Evolutionary conservation across 2,888 invertebrate species (phyloP), one percentile per base, ranked within the genome.

Genomic region (Melanostoma mellinum): DNA sequence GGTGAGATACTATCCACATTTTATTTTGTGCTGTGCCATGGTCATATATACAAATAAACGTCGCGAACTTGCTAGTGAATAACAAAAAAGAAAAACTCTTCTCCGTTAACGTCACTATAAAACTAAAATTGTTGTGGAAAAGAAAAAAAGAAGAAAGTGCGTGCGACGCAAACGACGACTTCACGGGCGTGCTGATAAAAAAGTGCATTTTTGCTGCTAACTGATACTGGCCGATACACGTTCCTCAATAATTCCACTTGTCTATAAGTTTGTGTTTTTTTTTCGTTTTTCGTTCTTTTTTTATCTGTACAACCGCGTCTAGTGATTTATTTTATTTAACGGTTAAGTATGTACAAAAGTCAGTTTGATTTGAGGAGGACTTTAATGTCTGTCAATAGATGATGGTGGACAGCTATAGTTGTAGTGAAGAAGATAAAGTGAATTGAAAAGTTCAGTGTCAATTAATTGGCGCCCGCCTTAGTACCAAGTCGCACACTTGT

Each of bases 201-300:
- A 82, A 82, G 82, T 82, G 81, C 82, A 82, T 61, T 77, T 20
- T 48, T 46, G 30, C 48, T 75, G 52, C 38, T 48, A 33, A 46
- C 44, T 55, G 46, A 68, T 63, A 71, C 58, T 61, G 74, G 9
- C 53, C 55, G 61, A 74, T 50, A 71, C 71, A 50, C 32, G 38
- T 48, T 48, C 35, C 30, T 36, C 48, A 46, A 48, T 63, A 46
- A 71, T 71, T 81, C 20, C 44, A 48, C 50, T 44, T 40, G 58
- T 48, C 48, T 40, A 32, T 36, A 30, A 58, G 50, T 72, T 68
- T 53, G 35, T 63, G 58, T 48, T 46, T 78, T 72, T 72, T 44
- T 9, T 61, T 67, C 55, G 48, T 8, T 9, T 58, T 32, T n/a
- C 10, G 10, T 53, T 36, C 33, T 30, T 0, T 30, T 56, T 61